phyloP scores from a whole-genome alignment of 2,888 invertebrate genomes.

The Dicyrtoma fusca region DNA sequence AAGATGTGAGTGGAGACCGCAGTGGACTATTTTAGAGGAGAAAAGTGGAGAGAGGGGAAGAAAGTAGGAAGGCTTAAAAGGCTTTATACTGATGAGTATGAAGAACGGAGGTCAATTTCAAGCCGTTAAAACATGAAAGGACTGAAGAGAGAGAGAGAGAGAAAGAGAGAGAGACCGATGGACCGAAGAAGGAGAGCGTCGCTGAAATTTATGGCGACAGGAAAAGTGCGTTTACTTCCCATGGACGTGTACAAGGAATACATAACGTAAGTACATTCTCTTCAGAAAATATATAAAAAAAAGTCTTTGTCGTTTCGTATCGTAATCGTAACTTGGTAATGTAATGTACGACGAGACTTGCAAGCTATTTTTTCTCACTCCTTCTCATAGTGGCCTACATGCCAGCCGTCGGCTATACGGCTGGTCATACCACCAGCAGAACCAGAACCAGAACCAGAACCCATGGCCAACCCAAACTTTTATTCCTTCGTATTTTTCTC shows the following conservation, averaged over 20 bases:
- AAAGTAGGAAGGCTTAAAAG: background rate
- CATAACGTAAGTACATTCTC: background rate
- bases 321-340: too few species aligned
- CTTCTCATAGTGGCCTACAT: too few species aligned
- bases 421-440: too few species aligned
- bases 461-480: too few species aligned
- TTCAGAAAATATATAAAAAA: too few species aligned
- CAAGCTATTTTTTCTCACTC: too few species aligned
- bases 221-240: slow-evolving; percentile 38
- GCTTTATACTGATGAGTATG: slow-evolving; percentile 5
- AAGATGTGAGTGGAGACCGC: too few species aligned
- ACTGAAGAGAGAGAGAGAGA: slow-evolving; percentile 34
- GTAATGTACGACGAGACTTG: too few species aligned
- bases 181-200: slow-evolving; percentile 16
- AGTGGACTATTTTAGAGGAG: too few species aligned
- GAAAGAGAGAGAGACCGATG: slow-evolving; percentile 22
- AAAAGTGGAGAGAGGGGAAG: too few species aligned
- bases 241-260: slow-evolving; percentile 18
- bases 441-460: too few species aligned
- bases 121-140: slow-evolving; percentile 31
- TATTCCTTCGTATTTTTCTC: background rate
- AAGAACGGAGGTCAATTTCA: slow-evolving; percentile 30
- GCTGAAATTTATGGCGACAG: slow-evolving; percentile 34
- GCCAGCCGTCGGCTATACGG: too few species aligned
- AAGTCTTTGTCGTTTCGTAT: background rate